Evolutionary conservation across 2,113 vertebrate genomes (phyloP).

Genomic region (Pica pica): DNA sequence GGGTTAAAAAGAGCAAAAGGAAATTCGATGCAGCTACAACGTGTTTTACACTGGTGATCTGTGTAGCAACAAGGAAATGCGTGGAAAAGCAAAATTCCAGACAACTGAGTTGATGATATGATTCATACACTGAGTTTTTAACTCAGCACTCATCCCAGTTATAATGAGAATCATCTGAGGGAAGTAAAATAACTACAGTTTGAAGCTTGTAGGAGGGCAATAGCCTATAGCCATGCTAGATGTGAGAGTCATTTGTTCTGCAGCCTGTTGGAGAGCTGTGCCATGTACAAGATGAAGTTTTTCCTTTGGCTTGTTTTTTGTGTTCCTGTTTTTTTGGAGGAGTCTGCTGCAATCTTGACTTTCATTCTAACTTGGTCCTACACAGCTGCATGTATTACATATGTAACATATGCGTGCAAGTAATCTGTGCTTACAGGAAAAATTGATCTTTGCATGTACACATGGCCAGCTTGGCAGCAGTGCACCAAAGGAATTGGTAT

Average conservation of each 20-base stretch:
- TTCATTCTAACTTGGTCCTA: background rate
- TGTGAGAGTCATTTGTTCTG: background rate
- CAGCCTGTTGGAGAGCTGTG: background rate
- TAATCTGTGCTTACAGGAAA: background rate
- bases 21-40: background rate
- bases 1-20: constrained; percentile 24
- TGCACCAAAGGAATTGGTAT: background rate
- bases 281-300: background rate
- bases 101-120: background rate
- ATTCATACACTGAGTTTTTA: constrained; percentile 8
- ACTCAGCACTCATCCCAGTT: background rate
- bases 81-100: constrained; percentile 6
- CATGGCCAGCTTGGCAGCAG: background rate
- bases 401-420: background rate
- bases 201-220: background rate
- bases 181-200: background rate
- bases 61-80: background rate
- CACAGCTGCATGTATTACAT: background rate
- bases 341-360: background rate
- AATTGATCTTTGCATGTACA: background rate
- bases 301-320: background rate
- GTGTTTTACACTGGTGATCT: background rate
- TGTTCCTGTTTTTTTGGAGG: background rate
- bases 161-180: constrained; percentile 30
- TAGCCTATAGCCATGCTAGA: background rate